Evolutionary conservation across 2,797 vertebrate species (phyloP).

Genomic region (Argyrosomus regius): DNA sequence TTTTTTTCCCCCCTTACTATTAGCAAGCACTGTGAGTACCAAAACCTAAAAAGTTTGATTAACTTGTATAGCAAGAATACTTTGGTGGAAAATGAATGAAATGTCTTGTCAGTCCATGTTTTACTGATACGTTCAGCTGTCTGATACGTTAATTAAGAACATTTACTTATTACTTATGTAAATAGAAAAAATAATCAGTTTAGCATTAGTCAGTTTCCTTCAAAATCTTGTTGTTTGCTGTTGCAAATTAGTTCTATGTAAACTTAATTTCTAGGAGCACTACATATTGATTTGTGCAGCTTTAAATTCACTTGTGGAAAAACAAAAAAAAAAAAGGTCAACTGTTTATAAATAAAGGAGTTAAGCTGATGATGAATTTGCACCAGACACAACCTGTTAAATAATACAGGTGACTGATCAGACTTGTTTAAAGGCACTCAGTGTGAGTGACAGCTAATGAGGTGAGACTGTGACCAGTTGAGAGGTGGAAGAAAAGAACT

Average conservation of each 20-base stretch:
- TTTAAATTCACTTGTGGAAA: not conserved
- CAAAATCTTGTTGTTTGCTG: not conserved
- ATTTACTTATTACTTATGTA: not conserved
- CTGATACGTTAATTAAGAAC: not conserved
- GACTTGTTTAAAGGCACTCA: slow-evolving; percentile 40
- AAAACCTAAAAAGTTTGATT: not conserved
- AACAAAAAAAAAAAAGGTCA: not conserved
- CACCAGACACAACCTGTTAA: slow-evolving; percentile 62
- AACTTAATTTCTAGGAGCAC: too few species aligned
- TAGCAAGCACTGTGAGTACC: not conserved
- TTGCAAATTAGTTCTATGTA: not conserved
- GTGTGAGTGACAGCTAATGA: slow-evolving; percentile 46
- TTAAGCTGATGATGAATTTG: slow-evolving; percentile 32
- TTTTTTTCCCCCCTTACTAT: not conserved
- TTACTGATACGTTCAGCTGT: not conserved
- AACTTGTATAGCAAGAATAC: not conserved
- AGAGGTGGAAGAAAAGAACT: slow-evolving; percentile 18
- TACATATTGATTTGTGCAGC: not conserved
- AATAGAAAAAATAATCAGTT: not conserved
- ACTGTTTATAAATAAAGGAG: not conserved
- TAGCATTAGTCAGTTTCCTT: not conserved
- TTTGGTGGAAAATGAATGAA: not conserved
- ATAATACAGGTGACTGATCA: slow-evolving; percentile 60
- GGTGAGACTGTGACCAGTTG: slow-evolving; percentile 29
- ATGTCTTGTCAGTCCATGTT: too few species aligned